A percentile compares a stretch with the other conserved stretches of the same genome.
Conservation (phyloP, 2,797 vertebrate genomes). For the Acanthopagrus latus region DNA sequence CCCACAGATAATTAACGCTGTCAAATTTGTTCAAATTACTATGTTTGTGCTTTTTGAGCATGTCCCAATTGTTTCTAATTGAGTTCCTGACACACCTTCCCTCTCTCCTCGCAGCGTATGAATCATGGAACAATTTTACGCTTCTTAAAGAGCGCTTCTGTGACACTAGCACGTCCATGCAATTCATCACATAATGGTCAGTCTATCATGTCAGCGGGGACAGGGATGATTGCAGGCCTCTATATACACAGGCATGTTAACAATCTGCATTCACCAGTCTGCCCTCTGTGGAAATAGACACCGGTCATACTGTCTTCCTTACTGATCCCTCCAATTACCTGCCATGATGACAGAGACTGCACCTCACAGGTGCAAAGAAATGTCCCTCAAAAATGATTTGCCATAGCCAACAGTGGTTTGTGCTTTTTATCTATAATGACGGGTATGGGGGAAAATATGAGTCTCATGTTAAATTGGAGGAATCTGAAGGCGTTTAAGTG, state of each 20-base stretch:
- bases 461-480: not conserved
- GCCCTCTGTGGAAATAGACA: not conserved
- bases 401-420: not conserved
- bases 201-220: not conserved
- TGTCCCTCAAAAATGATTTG: not conserved
- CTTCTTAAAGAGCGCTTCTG: constrained; percentile 1
- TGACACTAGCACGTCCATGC: constrained; percentile 8
- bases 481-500: not conserved
- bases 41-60: not conserved
- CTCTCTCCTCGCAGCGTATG: not conserved
- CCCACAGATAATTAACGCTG: constrained; percentile 38
- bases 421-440: not conserved
- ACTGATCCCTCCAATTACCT: not conserved
- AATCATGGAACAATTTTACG: constrained; percentile 17
- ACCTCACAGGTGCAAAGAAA: not conserved
- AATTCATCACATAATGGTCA: constrained; percentile 19
- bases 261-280: not conserved
- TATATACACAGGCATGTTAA: not conserved
- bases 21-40: constrained; percentile 13
- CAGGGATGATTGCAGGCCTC: not conserved
- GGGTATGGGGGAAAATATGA: not conserved
- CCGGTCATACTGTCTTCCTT: not conserved
- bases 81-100: not conserved
- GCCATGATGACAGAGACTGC: not conserved
- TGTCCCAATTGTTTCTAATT: constrained; percentile 32